Evolutionary conservation across 2,888 invertebrate species (phyloP).

Genomic region (Polydrusus cervinus): DNA sequence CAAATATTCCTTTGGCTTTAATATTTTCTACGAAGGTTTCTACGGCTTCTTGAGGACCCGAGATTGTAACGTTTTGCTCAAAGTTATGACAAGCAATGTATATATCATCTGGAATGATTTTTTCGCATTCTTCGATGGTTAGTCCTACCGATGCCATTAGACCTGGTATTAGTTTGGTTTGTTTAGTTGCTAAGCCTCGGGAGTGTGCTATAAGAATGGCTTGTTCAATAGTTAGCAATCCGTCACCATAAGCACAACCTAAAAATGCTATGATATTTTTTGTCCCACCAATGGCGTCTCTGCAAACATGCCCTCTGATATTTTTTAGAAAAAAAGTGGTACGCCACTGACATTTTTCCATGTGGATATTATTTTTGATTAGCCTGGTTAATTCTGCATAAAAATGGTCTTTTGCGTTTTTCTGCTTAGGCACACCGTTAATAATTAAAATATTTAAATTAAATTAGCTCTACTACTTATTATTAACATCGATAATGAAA

Average conservation of each 20-base stretch:
- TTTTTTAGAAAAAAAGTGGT: too few relatives aligned
- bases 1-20: conserved; percentile 80
- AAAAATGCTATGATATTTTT: too few relatives aligned
- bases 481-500: too few relatives aligned
- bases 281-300: too few relatives aligned
- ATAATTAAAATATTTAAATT: too few relatives aligned
- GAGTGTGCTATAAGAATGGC: conserved; percentile 76
- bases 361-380: too few relatives aligned
- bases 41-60: conserved; percentile 85
- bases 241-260: conserved; percentile 78
- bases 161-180: conserved; percentile 58
- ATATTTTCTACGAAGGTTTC: conserved; percentile 78
- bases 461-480: too few relatives aligned
- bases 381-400: too few relatives aligned
- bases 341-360: too few relatives aligned
- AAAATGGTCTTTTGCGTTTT: too few relatives aligned
- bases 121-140: conserved; percentile 63
- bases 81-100: conserved; percentile 93
- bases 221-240: conserved; percentile 76
- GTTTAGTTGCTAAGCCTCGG: conserved; percentile 72
- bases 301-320: too few relatives aligned
- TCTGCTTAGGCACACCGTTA: too few relatives aligned
- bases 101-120: conserved; percentile 82
- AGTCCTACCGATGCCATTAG: conserved; percentile 81
- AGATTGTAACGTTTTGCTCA: conserved; percentile 90